phyloP scores from a whole-genome alignment of 2,888 invertebrate species.

The Drosophila pseudotalamancana region DNA sequence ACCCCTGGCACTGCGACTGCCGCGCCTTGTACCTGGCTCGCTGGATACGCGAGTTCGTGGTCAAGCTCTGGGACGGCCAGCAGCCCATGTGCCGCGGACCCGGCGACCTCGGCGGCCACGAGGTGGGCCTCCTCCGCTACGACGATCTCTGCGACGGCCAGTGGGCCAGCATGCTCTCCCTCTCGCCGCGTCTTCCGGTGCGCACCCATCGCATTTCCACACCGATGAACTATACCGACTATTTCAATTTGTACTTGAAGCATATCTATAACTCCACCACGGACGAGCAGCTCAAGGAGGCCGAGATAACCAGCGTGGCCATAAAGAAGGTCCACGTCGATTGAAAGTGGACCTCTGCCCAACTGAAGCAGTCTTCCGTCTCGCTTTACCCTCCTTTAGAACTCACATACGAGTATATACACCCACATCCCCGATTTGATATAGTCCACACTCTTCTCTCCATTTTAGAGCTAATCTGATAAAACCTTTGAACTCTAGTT shows the following conservation, averaged over 20 bases:
- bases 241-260: slow-evolving; percentile 83
- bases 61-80: slow-evolving; percentile 85
- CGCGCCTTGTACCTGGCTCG: slow-evolving; percentile 87
- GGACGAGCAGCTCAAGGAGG: slow-evolving; percentile 70
- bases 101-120: slow-evolving; percentile 85
- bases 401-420: too few species aligned
- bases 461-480: too few species aligned
- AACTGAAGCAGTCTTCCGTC: neutral
- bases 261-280: slow-evolving; percentile 81
- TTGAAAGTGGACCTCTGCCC: neutral
- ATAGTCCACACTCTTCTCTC: too few species aligned
- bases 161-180: slow-evolving; percentile 88
- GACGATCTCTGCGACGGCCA: slow-evolving; percentile 89
- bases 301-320: slow-evolving; percentile 70
- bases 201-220: slow-evolving; percentile 83
- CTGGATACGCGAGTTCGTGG: slow-evolving; percentile 85
- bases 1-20: slow-evolving; percentile 88
- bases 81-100: slow-evolving; percentile 86
- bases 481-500: too few species aligned
- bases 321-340: slow-evolving; percentile 69
- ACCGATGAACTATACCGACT: slow-evolving; percentile 84
- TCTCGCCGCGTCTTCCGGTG: slow-evolving; percentile 83
- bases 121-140: slow-evolving; percentile 86
- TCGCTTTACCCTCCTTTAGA: neutral
- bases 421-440: too few species aligned